A percentile compares a stretch with the other conserved stretches of the same genome.
These are phyloP conservation scores for Eulemur albifrons DNA, from an alignment of 2,797 vertebrate species.

Conservation along the genomic window DNA sequence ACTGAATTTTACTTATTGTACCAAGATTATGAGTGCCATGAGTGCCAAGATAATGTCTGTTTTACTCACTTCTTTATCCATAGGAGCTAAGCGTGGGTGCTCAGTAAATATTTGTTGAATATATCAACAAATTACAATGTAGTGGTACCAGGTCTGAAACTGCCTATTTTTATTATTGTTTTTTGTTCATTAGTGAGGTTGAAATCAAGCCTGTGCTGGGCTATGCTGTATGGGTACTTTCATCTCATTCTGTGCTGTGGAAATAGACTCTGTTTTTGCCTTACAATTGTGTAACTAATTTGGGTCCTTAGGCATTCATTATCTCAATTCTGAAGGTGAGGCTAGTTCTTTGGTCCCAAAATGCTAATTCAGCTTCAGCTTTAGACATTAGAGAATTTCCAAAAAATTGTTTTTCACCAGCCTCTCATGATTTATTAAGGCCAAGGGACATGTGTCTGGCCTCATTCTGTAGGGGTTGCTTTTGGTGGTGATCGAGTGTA, in stretches of 20 bases:
- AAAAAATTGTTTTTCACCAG: not conserved
- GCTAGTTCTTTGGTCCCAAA: not conserved
- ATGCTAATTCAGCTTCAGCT: not conserved
- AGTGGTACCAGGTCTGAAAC: not conserved
- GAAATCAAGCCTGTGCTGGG: not conserved
- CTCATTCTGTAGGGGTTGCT: not conserved
- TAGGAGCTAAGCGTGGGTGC: not conserved
- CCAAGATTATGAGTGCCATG: not conserved
- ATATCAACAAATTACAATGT: not conserved
- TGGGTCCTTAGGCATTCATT: not conserved
- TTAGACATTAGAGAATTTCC: not conserved
- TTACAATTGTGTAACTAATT: not conserved
- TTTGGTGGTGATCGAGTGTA: not conserved
- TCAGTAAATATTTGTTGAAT: too few relatives aligned
- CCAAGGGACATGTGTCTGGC: not conserved
- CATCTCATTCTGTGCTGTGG: not conserved
- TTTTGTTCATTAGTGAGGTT: not conserved
- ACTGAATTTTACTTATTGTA: constrained; percentile 5
- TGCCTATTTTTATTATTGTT: not conserved
- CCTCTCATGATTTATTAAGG: not conserved
- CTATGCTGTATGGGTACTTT: rapidly evolving
- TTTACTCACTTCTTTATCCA: not conserved
- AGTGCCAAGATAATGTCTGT: not conserved
- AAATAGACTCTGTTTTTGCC: not conserved
- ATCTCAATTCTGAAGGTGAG: not conserved